Percentiles rank a stretch among this genome's conserved stretches.
Conservation (phyloP, 2,797 vertebrate genomes). For the Syngnathus rostellatus region DNA sequence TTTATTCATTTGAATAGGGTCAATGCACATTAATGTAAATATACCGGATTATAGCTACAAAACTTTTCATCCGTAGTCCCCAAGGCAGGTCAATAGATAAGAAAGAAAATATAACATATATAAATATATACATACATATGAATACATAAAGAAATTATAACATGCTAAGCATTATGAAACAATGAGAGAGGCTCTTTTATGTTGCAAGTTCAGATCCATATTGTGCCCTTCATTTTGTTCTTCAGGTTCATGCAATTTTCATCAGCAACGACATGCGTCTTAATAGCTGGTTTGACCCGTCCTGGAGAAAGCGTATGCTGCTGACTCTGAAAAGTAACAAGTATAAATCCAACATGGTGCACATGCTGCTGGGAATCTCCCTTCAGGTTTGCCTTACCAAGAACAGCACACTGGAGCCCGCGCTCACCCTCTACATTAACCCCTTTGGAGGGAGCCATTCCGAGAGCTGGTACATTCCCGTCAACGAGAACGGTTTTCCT, state of each 20-base stretch:
- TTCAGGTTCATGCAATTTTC: slow-evolving; percentile 89
- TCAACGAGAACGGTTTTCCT: slow-evolving; percentile 84
- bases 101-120: no score
- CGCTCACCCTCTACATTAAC: slow-evolving; percentile 89
- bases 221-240: background rate
- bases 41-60: no score
- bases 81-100: no score
- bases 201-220: no score
- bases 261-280: slow-evolving; percentile 98
- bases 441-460: slow-evolving; percentile 97
- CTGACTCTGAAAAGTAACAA: slow-evolving; percentile 97
- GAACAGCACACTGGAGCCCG: slow-evolving; percentile 94
- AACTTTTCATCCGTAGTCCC: no score
- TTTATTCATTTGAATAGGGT: no score
- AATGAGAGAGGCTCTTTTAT: no score
- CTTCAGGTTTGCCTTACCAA: slow-evolving; percentile 95
- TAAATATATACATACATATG: no score
- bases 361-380: slow-evolving; percentile 92
- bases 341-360: slow-evolving; percentile 93
- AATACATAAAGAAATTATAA: no score
- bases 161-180: no score
- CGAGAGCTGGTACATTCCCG: slow-evolving; percentile 95
- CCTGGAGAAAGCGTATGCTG: slow-evolving; percentile 94
- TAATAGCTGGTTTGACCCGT: slow-evolving; percentile 97
- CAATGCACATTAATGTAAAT: no score